Evolutionary conservation across 2,797 vertebrate genomes (phyloP).

Genomic region (Melanotaenia nigrans): DNA sequence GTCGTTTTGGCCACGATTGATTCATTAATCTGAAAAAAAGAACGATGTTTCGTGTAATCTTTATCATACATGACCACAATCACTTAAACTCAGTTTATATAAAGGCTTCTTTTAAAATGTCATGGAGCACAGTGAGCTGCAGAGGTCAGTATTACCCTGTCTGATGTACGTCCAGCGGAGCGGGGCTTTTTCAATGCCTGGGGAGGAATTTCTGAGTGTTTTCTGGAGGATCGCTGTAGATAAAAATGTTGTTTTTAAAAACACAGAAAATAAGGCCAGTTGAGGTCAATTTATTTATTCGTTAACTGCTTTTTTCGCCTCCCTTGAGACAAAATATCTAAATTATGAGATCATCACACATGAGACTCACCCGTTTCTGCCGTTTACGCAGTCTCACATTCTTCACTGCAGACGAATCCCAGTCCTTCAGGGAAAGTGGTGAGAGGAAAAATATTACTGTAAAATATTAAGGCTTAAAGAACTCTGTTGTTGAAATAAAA

Average conservation of each 20-base stretch:
- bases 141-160: constrained; percentile 83
- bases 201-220: constrained; percentile 85
- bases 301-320: no score
- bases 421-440: constrained; percentile 81
- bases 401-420: constrained; percentile 90
- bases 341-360: neutral
- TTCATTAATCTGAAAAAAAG: constrained; percentile 85
- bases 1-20: constrained; percentile 94
- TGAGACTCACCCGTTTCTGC: constrained; percentile 87
- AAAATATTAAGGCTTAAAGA: neutral
- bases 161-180: constrained; percentile 82
- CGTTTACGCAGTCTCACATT: constrained; percentile 89
- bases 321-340: neutral
- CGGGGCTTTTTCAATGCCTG: constrained; percentile 87
- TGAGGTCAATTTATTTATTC: no score
- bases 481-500: neutral
- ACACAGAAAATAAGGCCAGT: constrained; percentile 2
- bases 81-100: neutral
- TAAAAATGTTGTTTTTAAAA: constrained; percentile 30
- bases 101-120: neutral
- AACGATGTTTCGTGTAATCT: neutral
- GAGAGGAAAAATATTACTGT: neutral
- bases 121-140: constrained; percentile 20
- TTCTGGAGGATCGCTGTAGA: constrained; percentile 89
- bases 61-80: neutral